Evolutionary conservation across 2,888 invertebrate species (phyloP).

Genomic region (Lysandra bellargus): DNA sequence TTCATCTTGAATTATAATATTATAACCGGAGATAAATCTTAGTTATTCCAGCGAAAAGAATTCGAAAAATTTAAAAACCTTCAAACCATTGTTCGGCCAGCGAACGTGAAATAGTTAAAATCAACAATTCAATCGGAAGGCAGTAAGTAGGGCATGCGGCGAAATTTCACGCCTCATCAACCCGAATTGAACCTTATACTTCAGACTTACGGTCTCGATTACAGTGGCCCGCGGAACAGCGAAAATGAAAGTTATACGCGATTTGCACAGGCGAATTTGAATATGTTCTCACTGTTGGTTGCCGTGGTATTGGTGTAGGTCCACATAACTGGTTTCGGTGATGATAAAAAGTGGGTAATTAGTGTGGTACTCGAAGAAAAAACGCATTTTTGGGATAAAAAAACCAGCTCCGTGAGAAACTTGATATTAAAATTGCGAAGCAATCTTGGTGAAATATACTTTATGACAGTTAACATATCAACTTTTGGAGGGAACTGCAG

Average conservation of each 20-base stretch:
- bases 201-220: conserved; percentile 48
- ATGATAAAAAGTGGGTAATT: neutral
- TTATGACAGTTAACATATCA: neutral
- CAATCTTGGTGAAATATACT: neutral
- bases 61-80: conserved; percentile 34
- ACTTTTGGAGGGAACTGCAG: neutral
- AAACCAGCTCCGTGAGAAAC: conserved; percentile 5
- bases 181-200: conserved; percentile 46
- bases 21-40: neutral
- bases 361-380: neutral
- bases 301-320: conserved; percentile 42
- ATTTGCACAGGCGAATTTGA: conserved; percentile 77
- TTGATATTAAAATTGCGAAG: neutral
- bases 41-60: neutral
- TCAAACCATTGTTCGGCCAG: conserved; percentile 52
- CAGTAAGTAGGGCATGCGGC: conserved; percentile 69
- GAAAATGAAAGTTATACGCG: conserved; percentile 75
- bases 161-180: conserved; percentile 55
- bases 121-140: conserved; percentile 70
- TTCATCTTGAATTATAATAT: too few relatives aligned
- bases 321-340: conserved; percentile 31
- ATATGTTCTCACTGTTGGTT: conserved; percentile 53
- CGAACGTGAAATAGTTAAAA: conserved; percentile 67
- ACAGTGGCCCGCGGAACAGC: conserved; percentile 44
- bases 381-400: neutral